Percentiles rank a stretch among this genome's conserved stretches.
These are phyloP conservation scores for Pedionomus torquatus DNA, from an alignment of 2,113 vertebrate species.

Conservation along the genomic window DNA sequence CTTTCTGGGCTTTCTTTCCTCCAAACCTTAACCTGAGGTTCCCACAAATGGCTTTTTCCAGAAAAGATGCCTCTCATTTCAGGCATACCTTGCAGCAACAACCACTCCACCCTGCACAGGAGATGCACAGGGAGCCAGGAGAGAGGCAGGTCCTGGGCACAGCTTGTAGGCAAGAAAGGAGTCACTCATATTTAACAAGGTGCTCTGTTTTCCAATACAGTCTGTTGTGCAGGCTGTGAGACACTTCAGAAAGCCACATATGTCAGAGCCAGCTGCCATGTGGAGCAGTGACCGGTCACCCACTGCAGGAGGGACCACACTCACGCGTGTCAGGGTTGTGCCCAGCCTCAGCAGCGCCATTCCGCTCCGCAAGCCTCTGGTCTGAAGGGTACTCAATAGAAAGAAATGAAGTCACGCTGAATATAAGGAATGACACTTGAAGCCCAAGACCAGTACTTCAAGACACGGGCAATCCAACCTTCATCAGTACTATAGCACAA, in stretches of 20 bases:
- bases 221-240: not conserved
- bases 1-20: not conserved
- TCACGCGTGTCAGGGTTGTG: not conserved
- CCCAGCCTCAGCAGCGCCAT: not conserved
- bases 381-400: not conserved
- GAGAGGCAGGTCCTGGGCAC: not conserved
- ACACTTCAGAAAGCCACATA: not conserved
- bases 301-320: not conserved
- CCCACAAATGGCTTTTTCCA: not conserved
- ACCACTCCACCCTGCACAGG: not conserved
- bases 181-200: not conserved
- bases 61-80: not conserved
- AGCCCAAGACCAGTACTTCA: not conserved
- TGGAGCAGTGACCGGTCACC: rapidly evolving
- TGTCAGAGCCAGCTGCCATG: rapidly evolving
- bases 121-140: not conserved
- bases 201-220: not conserved
- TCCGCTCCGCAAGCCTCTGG: not conserved
- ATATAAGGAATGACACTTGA: not conserved
- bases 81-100: not conserved
- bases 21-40: not conserved
- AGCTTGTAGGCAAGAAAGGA: not conserved
- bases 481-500: not conserved
- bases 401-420: not conserved
- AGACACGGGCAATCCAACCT: not conserved